phyloP scores from a whole-genome alignment of 1,140 invertebrate genomes.

The Bombus superbus region DNA sequence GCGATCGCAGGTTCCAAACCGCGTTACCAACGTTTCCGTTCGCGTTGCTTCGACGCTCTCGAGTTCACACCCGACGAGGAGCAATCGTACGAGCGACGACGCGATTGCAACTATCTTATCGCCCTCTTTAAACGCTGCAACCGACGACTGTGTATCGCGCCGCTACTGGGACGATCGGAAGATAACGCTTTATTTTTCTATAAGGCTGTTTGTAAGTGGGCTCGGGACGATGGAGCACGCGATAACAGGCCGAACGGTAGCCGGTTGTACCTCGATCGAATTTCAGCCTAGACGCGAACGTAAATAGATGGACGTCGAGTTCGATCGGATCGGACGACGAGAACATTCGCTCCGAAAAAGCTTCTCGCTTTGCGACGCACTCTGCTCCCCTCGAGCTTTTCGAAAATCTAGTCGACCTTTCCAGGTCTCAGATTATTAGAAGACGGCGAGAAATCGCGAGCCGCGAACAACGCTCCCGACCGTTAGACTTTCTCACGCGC shows the following conservation, averaged over 20 bases:
- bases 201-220: background rate
- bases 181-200: slow-evolving; percentile 8
- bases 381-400: background rate
- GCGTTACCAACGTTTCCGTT: background rate
- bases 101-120: slow-evolving; percentile 23
- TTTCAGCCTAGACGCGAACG: background rate
- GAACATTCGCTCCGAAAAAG: background rate
- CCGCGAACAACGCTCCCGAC: background rate
- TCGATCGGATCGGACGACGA: background rate
- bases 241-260: background rate
- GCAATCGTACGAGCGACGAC: background rate
- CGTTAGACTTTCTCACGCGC: slow-evolving; percentile 18
- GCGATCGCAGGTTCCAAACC: background rate
- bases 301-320: background rate
- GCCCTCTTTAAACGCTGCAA: background rate
- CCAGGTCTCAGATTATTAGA: background rate
- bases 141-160: too few species aligned
- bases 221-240: background rate
- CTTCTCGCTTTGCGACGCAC: too few species aligned
- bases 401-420: slow-evolving; percentile 8
- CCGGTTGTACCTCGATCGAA: background rate
- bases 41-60: fast-evolving
- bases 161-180: background rate
- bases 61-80: too few species aligned
- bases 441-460: background rate